Evolutionary conservation across 92 coral and sea anemone genomes (phyloP), one percentile per base, ranked within the genome.

Genomic region (Porites evermanni): DNA sequence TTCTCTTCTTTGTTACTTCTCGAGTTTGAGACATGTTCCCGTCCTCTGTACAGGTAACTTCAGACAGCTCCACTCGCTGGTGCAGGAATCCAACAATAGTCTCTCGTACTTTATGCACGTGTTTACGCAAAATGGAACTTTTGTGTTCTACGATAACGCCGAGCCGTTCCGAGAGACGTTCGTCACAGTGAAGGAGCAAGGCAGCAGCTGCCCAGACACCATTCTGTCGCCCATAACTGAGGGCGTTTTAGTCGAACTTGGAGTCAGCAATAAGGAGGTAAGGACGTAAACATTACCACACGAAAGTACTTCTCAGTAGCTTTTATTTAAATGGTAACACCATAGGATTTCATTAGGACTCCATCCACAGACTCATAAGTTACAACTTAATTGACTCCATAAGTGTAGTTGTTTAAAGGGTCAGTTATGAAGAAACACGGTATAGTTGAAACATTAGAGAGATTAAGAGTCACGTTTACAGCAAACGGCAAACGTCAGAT

Each of bases 101-200:
- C 73, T 97, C 72, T 61, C 88, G 7, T 80, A 47, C 79, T 97
- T 97, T 58, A 90, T 90, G 32, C 95, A 97, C 77, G 99, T 93
- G 79, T 97, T 97, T 60, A 79, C 79, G 12, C 95, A 97, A 74
- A 87, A 86, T 64, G 99, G 99, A 59, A 93, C 94, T 2, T 95
- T 95, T 67, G 99, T 97, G 83, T 97, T 97, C 79, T 95, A 97
- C 60, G 99, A 97, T 64, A 97, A 97, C 58, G 98, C 92, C 0
- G 90, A 90, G 20, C 94, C 94, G 5, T 78, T 77, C 38, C 89
- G 95, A 54, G 93, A 84, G 68, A 86, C 90, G 16, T 88, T 97
- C 8, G 96, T 95, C 9, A 87, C 88, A 67, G 98, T 97, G 74
- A 92, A 93, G 83, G 83, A 72, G 20, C 92, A 61, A 6, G 99